phyloP scores from a whole-genome alignment of 2,113 vertebrate genomes.

The Eudyptes chrysolophus region DNA sequence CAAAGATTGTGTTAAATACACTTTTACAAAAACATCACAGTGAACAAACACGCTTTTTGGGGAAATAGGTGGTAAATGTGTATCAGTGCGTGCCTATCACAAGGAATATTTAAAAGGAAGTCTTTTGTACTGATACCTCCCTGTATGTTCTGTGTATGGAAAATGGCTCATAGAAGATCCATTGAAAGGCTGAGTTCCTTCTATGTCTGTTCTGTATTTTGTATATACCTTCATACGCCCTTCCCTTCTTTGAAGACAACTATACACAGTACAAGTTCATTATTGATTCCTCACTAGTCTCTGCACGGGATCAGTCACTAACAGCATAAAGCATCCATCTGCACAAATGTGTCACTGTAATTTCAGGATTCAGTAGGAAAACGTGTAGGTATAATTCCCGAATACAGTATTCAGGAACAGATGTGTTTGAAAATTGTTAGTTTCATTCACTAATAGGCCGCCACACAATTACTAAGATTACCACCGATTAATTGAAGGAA shows the following conservation, averaged over 20 bases:
- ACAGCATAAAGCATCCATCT: not conserved
- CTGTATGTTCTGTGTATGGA: rapidly evolving
- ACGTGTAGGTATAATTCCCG: slow-evolving; percentile 9
- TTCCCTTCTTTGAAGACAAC: not conserved
- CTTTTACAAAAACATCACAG: not conserved
- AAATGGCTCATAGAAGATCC: not conserved
- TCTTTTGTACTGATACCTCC: not conserved
- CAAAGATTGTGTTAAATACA: not conserved
- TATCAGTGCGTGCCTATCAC: not conserved
- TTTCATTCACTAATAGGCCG: not conserved
- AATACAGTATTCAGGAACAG: not conserved
- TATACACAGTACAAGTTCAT: not conserved
- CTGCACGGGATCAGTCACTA: not conserved
- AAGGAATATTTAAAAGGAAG: not conserved
- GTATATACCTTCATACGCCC: not conserved
- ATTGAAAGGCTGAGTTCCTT: not conserved
- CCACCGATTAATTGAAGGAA: not conserved
- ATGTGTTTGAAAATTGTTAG: slow-evolving; percentile 15
- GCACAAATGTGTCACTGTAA: not conserved
- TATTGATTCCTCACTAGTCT: not conserved
- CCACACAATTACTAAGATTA: not conserved
- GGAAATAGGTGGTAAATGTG: not conserved
- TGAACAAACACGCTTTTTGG: not conserved
- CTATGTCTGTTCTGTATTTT: not conserved
- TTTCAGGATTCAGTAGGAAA: slow-evolving; percentile 45